Conservation (phyloP, 2,797 vertebrate genomes). For the Notamacropus eugenii region DNA sequence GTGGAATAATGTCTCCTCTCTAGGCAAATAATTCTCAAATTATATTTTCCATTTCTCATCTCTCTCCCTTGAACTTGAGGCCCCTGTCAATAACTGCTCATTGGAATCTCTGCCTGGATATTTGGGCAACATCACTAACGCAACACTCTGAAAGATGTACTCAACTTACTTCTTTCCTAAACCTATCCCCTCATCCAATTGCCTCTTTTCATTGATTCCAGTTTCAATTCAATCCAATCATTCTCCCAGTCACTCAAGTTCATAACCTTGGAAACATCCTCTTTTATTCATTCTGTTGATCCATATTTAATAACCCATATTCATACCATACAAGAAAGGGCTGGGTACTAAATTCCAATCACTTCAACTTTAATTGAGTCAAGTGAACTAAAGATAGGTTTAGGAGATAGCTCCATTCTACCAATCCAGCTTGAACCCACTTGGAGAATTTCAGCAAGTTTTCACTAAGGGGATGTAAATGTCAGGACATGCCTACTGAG, state of each 20-base stretch:
- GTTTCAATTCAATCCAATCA: not conserved
- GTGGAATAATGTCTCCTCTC: not conserved
- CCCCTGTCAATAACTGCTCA: not conserved
- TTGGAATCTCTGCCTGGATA: not conserved
- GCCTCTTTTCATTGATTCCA: not conserved
- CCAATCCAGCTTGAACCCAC: conserved; percentile 4
- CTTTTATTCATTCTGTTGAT: not conserved
- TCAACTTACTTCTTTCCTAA: not conserved
- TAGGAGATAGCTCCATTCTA: not conserved
- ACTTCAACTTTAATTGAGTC: conserved; percentile 1
- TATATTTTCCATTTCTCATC: not conserved
- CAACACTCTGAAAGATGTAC: not conserved
- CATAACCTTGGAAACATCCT: not conserved
- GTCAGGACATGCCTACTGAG: not conserved
- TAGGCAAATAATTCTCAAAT: not conserved
- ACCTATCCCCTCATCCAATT: not conserved
- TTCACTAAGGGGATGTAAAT: not conserved
- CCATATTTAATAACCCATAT: not conserved
- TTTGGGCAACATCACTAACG: not conserved
- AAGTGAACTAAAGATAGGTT: conserved; percentile 16
- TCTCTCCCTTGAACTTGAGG: not conserved
- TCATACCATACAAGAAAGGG: not conserved
- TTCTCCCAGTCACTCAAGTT: not conserved
- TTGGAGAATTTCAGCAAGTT: not conserved
- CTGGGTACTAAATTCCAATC: not conserved